These are phyloP conservation scores for Heterocephalus glaber DNA, from an alignment of 2,113 vertebrate species.

Conservation along the genomic window DNA sequence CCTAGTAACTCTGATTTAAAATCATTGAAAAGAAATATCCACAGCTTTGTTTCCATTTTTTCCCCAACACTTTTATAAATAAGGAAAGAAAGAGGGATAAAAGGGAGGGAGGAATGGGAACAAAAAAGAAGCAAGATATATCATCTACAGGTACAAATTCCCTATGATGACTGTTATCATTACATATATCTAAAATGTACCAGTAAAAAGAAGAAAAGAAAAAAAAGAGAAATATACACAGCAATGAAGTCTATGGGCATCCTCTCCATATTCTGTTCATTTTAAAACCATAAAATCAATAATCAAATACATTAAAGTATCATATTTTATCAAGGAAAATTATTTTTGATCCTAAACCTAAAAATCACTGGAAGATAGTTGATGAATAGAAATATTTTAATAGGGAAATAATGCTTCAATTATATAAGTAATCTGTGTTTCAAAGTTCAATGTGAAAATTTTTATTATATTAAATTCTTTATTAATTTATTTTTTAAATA, in stretches of 20 bases:
- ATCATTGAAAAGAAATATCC: not conserved
- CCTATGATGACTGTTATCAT: not conserved
- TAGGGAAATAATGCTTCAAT: not conserved
- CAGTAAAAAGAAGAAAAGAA: not conserved
- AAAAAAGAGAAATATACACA: not conserved
- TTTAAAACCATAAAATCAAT: conserved; percentile 23
- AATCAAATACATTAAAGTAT: not conserved
- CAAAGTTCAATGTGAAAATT: conserved; percentile 28
- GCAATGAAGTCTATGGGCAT: not conserved
- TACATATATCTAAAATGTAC: not conserved
- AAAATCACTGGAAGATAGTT: not conserved
- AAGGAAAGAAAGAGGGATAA: not conserved
- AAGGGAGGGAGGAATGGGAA: not conserved
- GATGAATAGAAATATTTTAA: not conserved
- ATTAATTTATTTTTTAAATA: not conserved
- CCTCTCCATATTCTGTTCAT: not conserved
- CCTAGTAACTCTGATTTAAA: conserved; percentile 65
- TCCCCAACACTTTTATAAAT: not conserved
- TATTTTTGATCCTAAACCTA: conserved; percentile 15
- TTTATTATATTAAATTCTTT: not conserved
- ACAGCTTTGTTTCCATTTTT: not conserved
- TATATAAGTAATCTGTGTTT: not conserved
- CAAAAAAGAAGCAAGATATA: not conserved
- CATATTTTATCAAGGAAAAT: conserved; percentile 35
- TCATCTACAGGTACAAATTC: not conserved